Conservation (phyloP, 2,113 vertebrate genomes). For the Tringa solitaria region DNA sequence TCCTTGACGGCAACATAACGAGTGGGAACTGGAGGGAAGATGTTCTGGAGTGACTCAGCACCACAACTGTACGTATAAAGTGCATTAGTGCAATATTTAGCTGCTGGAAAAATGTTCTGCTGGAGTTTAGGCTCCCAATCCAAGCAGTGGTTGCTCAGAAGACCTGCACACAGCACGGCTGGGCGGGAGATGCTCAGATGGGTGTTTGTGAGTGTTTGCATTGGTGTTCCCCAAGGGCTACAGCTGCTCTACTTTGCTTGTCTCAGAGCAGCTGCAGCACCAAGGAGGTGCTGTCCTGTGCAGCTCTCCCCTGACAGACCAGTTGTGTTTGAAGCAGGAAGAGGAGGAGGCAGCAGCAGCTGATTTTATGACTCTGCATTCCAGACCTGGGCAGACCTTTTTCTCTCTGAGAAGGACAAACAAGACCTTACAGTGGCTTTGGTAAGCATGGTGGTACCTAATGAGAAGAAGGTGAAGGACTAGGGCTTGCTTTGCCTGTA, state of each 20-base stretch:
- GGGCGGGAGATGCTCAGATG: not conserved
- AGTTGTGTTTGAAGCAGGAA: not conserved
- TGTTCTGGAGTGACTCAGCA: not conserved
- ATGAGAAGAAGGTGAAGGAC: not conserved
- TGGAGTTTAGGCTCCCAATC: not conserved
- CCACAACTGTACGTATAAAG: accelerated
- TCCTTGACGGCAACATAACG: not conserved
- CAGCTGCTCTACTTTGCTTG: not conserved
- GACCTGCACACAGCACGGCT: not conserved
- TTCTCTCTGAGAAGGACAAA: not conserved
- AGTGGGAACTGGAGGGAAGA: not conserved
- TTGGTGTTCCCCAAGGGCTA: not conserved
- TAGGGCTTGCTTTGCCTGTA: not conserved
- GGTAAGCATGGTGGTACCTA: not conserved
- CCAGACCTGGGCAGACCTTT: not conserved
- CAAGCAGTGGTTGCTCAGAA: not conserved
- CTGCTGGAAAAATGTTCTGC: not conserved
- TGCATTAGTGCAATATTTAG: not conserved
- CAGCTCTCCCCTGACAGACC: not conserved
- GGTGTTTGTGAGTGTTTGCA: not conserved
- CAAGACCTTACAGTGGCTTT: not conserved
- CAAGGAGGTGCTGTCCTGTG: not conserved
- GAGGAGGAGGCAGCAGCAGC: not conserved
- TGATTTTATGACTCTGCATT: not conserved
- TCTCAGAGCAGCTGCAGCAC: not conserved